These are phyloP conservation scores for Drosophila triauraria DNA, from an alignment of 1,140 invertebrate genomes.

Conservation along the genomic window DNA sequence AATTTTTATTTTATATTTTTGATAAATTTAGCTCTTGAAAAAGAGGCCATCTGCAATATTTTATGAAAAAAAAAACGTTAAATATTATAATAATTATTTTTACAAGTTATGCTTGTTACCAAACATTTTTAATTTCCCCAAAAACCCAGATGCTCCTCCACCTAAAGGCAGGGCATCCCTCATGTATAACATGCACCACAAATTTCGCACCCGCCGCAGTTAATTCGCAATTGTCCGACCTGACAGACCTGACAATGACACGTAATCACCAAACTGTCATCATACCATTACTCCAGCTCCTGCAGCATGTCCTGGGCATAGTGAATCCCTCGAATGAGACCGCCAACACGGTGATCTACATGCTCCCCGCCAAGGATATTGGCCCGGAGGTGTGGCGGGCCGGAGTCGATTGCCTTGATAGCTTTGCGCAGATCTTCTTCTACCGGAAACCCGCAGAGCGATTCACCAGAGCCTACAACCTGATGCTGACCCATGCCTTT, in stretches of 20 bases:
- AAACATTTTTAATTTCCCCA: too few relatives aligned
- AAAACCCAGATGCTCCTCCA: not conserved
- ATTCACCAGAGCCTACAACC: slow-evolving; percentile 68
- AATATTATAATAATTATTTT: not conserved
- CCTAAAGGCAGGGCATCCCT: not conserved
- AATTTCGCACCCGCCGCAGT: slow-evolving; percentile 44
- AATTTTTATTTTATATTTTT: too few relatives aligned
- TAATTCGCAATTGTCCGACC: slow-evolving; percentile 44
- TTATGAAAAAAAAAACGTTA: too few relatives aligned
- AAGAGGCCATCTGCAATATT: not conserved
- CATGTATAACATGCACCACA: slow-evolving; percentile 42
- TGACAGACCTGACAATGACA: slow-evolving; percentile 43
- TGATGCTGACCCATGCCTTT: slow-evolving; percentile 61
- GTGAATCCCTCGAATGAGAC: slow-evolving; percentile 72
- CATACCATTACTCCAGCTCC: slow-evolving; percentile 8
- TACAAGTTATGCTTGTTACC: not conserved
- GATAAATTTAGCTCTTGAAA: not conserved
- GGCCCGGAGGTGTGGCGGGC: slow-evolving; percentile 61
- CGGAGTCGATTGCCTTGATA: slow-evolving; percentile 75
- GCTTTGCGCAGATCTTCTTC: slow-evolving; percentile 70
- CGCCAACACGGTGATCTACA: slow-evolving; percentile 71
- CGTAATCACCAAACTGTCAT: slow-evolving; percentile 20
- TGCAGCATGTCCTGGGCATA: slow-evolving; percentile 28
- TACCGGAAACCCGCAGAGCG: slow-evolving; percentile 51
- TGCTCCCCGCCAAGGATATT: slow-evolving; percentile 59